Evolutionary conservation across 2,797 vertebrate species (phyloP).

Genomic region (Enteromius unitaeniatus): DNA sequence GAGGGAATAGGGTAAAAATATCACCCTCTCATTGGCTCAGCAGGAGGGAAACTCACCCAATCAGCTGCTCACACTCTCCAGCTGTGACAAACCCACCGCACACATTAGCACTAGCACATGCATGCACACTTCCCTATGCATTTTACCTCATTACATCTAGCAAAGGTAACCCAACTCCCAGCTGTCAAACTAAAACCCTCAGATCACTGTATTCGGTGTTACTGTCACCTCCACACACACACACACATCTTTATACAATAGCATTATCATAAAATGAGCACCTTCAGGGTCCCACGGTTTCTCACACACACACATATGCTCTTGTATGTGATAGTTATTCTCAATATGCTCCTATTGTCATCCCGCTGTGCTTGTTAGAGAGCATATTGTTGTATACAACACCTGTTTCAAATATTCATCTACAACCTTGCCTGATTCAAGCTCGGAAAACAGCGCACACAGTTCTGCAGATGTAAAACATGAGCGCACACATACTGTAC

Average conservation of each 20-base stretch:
- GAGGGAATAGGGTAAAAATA: constrained; percentile 42
- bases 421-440: not conserved
- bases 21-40: constrained; percentile 42
- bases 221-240: not conserved
- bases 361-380: constrained; percentile 13
- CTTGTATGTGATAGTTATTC: not conserved
- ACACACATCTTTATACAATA: not conserved
- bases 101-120: not conserved
- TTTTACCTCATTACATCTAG: constrained; percentile 25
- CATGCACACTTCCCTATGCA: constrained; percentile 1
- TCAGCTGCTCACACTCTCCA: constrained; percentile 36
- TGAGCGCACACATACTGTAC: not conserved
- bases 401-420: constrained; percentile 1
- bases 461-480: not conserved
- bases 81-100: constrained; percentile 27
- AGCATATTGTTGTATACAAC: constrained; percentile 5
- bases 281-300: not conserved
- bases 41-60: constrained; percentile 34
- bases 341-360: not conserved
- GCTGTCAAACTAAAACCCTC: constrained; percentile 1
- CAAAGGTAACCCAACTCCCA: constrained; percentile 30
- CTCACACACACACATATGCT: not conserved
- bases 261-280: not conserved
- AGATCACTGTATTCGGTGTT: not conserved
- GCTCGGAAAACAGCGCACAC: not conserved